Conservation (phyloP, 2,113 vertebrate species). For the Psilopogon haemacephalus region DNA sequence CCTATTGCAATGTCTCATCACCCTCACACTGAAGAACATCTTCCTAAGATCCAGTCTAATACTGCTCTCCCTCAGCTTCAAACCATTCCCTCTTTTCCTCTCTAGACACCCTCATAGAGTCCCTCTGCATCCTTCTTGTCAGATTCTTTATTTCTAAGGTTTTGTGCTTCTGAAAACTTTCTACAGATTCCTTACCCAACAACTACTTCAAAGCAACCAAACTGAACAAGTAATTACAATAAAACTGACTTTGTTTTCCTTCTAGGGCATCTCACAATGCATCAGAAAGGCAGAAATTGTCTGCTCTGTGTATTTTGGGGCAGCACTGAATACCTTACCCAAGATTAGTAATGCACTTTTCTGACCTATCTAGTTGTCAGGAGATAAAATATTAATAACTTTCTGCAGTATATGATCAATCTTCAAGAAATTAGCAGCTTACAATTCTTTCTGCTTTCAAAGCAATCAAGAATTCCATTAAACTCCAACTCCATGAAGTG, state of each 20-base stretch:
- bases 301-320: background rate
- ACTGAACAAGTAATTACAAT: background rate
- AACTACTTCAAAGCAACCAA: background rate
- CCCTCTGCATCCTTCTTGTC: too few relatives aligned
- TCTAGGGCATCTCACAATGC: background rate
- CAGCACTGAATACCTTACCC: background rate
- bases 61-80: too few relatives aligned
- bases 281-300: background rate
- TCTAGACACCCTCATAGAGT: too few relatives aligned
- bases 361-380: background rate
- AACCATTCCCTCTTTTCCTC: too few relatives aligned
- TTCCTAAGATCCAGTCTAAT: too few relatives aligned
- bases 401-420: background rate
- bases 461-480: background rate
- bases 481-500: background rate
- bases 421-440: constrained; percentile 2
- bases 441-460: background rate
- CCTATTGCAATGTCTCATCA: background rate
- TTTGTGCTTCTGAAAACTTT: background rate
- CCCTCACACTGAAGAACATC: background rate
- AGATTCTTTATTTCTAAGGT: background rate
- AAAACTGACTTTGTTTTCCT: background rate
- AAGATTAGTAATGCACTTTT: background rate
- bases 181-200: background rate
- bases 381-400: constrained; percentile 13